phyloP scores from a whole-genome alignment of 2,797 vertebrate genomes.

The Staurois parvus region DNA sequence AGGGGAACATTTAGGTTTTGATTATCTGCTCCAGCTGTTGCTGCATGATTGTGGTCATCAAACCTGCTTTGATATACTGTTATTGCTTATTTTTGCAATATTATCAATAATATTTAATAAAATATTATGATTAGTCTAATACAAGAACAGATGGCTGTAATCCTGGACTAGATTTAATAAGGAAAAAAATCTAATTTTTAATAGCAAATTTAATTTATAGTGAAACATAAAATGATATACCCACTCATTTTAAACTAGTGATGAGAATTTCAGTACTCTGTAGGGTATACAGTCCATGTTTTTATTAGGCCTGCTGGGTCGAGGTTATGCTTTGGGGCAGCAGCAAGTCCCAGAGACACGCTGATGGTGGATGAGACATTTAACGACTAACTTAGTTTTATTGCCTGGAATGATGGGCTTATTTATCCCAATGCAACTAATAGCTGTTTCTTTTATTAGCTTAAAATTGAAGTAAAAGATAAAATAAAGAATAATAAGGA shows the following conservation, averaged over 20 bases:
- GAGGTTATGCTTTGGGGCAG: not conserved
- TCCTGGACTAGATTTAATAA: not conserved
- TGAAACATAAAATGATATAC: not conserved
- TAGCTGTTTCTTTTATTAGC: not conserved
- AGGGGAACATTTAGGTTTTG: slow-evolving; percentile 27
- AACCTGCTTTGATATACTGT: slow-evolving; percentile 20
- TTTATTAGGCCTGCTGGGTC: not conserved
- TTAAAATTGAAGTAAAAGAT: not conserved
- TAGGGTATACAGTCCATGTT: not conserved
- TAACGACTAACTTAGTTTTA: not conserved
- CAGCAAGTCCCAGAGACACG: not conserved
- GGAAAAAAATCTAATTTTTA: not conserved
- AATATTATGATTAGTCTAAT: slow-evolving; percentile 2
- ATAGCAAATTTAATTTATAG: not conserved
- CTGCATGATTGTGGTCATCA: not conserved
- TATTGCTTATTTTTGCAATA: not conserved
- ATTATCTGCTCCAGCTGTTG: slow-evolving; percentile 28
- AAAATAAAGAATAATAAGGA: not conserved
- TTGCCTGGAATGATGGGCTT: not conserved
- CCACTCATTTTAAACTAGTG: not conserved
- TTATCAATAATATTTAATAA: slow-evolving; percentile 44
- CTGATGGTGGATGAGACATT: not conserved
- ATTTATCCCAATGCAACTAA: not conserved
- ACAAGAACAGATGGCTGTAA: slow-evolving; percentile 25
- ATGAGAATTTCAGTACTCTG: not conserved